Evolutionary conservation across 2,797 vertebrate species (phyloP), one percentile per base, ranked within the genome.

Genomic region (Morus bassanus): DNA sequence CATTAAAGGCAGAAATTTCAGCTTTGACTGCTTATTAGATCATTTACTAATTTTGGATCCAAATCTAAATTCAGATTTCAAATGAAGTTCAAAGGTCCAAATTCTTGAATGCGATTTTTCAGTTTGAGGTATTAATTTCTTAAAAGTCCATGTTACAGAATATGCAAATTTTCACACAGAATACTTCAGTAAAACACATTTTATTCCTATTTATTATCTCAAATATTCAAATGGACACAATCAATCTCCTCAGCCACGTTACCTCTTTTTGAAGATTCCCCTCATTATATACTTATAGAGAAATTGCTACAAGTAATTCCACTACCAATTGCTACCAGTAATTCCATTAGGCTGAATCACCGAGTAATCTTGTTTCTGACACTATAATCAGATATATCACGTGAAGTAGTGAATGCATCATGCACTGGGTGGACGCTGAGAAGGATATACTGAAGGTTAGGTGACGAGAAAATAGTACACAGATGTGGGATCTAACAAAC

Each of bases 321-420:
- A 68, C n/a, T 89, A 84, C 54, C 68, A 88, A 48, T 88, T 81
- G 72, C 57, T 60, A 88, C 35, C 70, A 87, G 54, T 85, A 91
- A 92, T 89, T 76, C 63, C 88, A 82, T 82, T 80, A 92, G 35
- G 46, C 39, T 92, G 81, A 96, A 92, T 94, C 75, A 85, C 48
- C 1, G 1, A 78, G 16, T 65, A 93, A 83, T 65, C 81, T 70
- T 85, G 37, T 77, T 95, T 87, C 69, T 91, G 51, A 69, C 63
- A 67, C 70, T 67, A 28, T 73, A 94, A 85, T 22, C 77, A 92
- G 50, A 50, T 61, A 35, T 3, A 61, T 78, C 31, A 25, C 56
- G 54, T 43, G 31, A 92, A 89, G 22, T 18, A 73, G 25, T 35
- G 59, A 88, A 78, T 46, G 27, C 63, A 67, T 87, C 59, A 60